Evolutionary conservation across 2,888 invertebrate genomes (phyloP).

Genomic region (Cataglyphis albicans): DNA sequence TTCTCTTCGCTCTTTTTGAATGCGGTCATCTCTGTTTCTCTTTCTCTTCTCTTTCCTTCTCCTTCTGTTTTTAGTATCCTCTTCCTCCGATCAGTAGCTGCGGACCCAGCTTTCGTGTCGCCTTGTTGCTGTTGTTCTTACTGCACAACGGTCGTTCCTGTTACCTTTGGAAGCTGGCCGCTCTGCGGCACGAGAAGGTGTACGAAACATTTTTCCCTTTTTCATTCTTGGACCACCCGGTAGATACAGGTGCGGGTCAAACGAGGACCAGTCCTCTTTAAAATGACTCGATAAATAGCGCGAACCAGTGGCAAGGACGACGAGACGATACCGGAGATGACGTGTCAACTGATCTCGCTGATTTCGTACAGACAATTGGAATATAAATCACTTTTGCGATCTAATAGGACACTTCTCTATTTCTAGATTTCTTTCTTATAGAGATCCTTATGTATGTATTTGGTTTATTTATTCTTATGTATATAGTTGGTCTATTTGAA

Average conservation of each 20-base stretch:
- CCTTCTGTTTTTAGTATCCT: conserved; percentile 47
- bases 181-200: conserved; percentile 44
- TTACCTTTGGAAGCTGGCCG: conserved; percentile 60
- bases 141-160: conserved; percentile 52
- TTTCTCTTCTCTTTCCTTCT: conserved; percentile 50
- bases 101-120: conserved; percentile 54
- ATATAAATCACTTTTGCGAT: not conserved
- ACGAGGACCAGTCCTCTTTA: conserved; percentile 60
- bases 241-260: conserved; percentile 43
- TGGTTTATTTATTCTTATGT: too few relatives aligned
- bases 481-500: not conserved
- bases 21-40: conserved; percentile 41
- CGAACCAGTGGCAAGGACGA: conserved; percentile 6
- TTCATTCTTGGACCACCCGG: conserved; percentile 65
- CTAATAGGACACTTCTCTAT: not conserved
- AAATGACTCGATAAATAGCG: conserved; percentile 54
- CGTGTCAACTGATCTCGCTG: not conserved
- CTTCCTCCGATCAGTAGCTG: conserved; percentile 61
- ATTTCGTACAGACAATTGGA: not conserved
- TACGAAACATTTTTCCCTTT: conserved; percentile 51
- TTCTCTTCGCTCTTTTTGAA: conserved; percentile 35
- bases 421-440: not conserved
- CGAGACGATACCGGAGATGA: not conserved
- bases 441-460: not conserved
- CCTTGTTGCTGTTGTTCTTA: conserved; percentile 63